Conservation (phyloP, 1,140 invertebrate species). For the Drosophila sproati region DNA sequence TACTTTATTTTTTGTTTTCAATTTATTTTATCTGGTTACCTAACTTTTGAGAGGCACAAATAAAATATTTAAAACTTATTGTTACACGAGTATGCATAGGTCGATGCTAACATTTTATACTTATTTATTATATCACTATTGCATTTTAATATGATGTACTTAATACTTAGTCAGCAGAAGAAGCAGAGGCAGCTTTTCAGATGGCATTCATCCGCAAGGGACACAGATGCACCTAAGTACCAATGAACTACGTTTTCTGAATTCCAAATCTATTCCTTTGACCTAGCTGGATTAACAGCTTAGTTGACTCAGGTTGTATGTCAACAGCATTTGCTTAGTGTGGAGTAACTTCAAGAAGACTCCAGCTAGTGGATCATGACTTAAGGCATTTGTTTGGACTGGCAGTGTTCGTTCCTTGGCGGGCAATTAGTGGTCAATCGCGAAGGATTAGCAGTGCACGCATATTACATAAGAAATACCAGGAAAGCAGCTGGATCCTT, state of each 20-base stretch:
- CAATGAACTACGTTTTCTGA: too few relatives aligned
- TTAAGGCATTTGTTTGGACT: slow-evolving; percentile 15
- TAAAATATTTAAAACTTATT: too few relatives aligned
- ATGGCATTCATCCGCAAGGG: too few relatives aligned
- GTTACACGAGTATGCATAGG: too few relatives aligned
- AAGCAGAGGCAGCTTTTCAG: background rate
- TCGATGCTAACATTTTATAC: too few relatives aligned
- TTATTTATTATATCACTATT: too few relatives aligned
- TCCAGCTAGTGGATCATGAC: background rate
- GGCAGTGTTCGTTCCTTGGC: background rate
- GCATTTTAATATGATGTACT: too few relatives aligned
- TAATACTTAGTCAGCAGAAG: background rate
- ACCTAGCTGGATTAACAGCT: background rate
- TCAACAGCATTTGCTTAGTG: too few relatives aligned
- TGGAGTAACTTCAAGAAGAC: background rate
- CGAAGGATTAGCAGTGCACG: slow-evolving; percentile 21
- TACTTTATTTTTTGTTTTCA: too few relatives aligned
- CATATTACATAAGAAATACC: slow-evolving; percentile 26
- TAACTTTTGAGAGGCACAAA: too few relatives aligned
- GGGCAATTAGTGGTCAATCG: slow-evolving; percentile 24
- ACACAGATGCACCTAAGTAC: too few relatives aligned
- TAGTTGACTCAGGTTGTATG: background rate
- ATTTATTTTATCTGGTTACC: too few relatives aligned
- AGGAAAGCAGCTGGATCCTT: slow-evolving; percentile 32
- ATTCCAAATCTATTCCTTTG: background rate